These are phyloP conservation scores for Gavia stellata DNA, from an alignment of 2,113 vertebrate genomes.

Conservation along the genomic window DNA sequence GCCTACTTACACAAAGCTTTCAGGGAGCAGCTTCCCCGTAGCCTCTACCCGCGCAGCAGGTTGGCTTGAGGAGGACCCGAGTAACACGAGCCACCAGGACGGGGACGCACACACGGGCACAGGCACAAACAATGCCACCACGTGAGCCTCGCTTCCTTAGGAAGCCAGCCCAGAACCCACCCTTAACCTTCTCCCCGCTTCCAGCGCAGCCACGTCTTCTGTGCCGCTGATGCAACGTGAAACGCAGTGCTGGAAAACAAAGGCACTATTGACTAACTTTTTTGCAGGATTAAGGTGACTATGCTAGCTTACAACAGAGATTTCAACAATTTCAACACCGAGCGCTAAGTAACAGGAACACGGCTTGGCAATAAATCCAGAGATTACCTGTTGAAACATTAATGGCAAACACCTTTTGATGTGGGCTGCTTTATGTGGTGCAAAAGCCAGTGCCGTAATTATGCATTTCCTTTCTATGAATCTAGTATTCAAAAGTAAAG, in stretches of 20 bases:
- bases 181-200: background rate
- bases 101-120: fast-evolving
- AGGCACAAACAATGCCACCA: background rate
- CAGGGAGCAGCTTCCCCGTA: background rate
- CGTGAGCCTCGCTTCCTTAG: background rate
- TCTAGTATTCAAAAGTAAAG: constrained; percentile 3
- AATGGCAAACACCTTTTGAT: constrained; percentile 66
- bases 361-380: constrained; percentile 28
- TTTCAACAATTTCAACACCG: background rate
- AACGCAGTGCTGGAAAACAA: constrained; percentile 44
- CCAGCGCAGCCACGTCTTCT: background rate
- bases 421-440: constrained; percentile 63
- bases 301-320: constrained; percentile 29
- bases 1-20: background rate
- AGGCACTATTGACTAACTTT: constrained; percentile 53
- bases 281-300: constrained; percentile 55
- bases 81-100: background rate
- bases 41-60: background rate
- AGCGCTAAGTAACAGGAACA: constrained; percentile 49
- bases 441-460: constrained; percentile 52
- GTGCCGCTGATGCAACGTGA: background rate
- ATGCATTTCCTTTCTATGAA: constrained; percentile 57
- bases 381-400: constrained; percentile 70
- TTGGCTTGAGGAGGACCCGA: fast-evolving
- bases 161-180: background rate